Conservation (phyloP, 92 coral and sea anemone genomes). For the Siderastrea radians region DNA sequence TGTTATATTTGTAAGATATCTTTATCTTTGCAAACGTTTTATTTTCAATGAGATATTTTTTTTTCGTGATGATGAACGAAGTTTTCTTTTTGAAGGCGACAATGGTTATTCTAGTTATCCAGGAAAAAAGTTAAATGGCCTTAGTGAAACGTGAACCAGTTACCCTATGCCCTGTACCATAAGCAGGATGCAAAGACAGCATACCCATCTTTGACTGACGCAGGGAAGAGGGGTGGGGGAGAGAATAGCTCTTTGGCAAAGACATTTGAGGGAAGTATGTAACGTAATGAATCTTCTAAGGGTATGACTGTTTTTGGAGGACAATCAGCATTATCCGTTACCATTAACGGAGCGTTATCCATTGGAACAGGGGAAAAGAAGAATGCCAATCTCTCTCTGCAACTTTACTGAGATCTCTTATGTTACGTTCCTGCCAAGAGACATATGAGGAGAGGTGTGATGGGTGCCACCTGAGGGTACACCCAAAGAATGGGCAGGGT, state of each 20-base stretch:
- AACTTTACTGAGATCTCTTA: slow-evolving; percentile 84
- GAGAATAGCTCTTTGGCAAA: slow-evolving; percentile 89
- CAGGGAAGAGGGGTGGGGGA: slow-evolving; percentile 96
- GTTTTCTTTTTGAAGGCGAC: too few species aligned
- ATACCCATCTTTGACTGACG: slow-evolving; percentile 98
- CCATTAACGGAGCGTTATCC: slow-evolving; percentile 78
- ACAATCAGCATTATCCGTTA: slow-evolving; percentile 45
- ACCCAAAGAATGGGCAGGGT: slow-evolving; percentile 6
- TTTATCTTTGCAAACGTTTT: too few species aligned
- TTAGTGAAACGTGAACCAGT: too few species aligned
- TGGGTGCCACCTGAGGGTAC: slow-evolving; percentile 2
- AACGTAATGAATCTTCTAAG: slow-evolving; percentile 71
- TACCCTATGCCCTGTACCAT: slow-evolving; percentile 94
- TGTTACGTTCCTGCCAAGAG: slow-evolving; percentile 47
- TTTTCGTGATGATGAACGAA: too few species aligned
- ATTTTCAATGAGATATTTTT: too few species aligned
- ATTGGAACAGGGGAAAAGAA: slow-evolving; percentile 89
- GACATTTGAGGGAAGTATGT: slow-evolving; percentile 83
- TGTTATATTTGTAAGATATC: too few species aligned
- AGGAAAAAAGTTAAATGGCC: too few species aligned
- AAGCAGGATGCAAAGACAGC: slow-evolving; percentile 92
- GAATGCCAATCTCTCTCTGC: slow-evolving; percentile 98
- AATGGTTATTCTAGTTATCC: too few species aligned
- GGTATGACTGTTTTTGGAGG: not conserved
- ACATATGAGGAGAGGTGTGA: slow-evolving; percentile 61